Conservation (phyloP, 2,113 vertebrate species). For the Passerina amoena region DNA sequence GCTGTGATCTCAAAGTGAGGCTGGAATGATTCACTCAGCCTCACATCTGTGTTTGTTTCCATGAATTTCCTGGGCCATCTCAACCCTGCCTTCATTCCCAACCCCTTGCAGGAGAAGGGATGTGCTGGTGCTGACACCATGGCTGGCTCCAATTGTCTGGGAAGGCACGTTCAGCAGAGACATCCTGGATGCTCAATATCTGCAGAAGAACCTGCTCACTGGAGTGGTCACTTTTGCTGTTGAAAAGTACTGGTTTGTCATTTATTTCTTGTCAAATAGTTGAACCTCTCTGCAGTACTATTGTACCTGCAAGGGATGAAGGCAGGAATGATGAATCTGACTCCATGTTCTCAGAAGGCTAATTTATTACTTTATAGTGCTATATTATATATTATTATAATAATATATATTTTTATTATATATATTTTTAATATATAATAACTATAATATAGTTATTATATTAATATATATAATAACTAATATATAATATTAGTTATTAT, state of each 20-base stretch:
- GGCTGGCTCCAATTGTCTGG: background rate
- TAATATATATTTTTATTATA: too few relatives aligned
- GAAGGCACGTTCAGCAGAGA: background rate
- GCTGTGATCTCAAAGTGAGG: background rate
- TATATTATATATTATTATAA: too few relatives aligned
- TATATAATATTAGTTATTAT: too few relatives aligned
- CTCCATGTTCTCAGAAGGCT: too few relatives aligned
- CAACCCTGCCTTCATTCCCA: background rate
- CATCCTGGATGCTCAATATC: background rate
- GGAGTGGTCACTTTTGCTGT: background rate
- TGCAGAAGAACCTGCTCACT: background rate
- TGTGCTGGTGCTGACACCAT: background rate
- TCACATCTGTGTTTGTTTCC: background rate
- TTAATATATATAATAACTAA: too few relatives aligned
- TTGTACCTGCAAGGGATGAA: too few relatives aligned
- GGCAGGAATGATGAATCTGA: too few relatives aligned
- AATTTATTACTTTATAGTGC: too few relatives aligned
- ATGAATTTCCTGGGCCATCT: background rate
- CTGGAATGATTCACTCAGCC: background rate
- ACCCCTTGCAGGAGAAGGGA: background rate
- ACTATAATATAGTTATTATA: too few relatives aligned
- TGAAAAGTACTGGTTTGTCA: background rate
- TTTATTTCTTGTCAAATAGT: background rate
- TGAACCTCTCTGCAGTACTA: background rate
- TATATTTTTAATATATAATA: too few relatives aligned